These are phyloP conservation scores for Drosophila dunni DNA, from an alignment of 1,140 invertebrate genomes.

Conservation along the genomic window DNA sequence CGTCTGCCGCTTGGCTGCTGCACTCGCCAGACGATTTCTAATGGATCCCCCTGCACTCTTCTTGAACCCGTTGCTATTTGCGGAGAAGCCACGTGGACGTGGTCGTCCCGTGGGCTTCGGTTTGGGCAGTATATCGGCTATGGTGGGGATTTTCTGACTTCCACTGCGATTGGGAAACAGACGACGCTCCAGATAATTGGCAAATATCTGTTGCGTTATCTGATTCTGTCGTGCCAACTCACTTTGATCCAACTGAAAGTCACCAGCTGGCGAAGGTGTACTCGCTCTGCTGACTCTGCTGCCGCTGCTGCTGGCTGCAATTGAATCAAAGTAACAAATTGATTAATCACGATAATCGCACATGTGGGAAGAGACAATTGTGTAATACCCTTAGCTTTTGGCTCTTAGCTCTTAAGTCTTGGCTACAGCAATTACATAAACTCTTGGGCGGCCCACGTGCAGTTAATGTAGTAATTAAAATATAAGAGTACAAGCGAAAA, in stretches of 20 bases:
- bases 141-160: slow-evolving; percentile 86
- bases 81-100: slow-evolving; percentile 66
- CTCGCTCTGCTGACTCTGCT: slow-evolving; percentile 18
- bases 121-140: slow-evolving; percentile 87
- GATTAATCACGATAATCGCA: slow-evolving; percentile 61
- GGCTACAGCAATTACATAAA: slow-evolving; percentile 66
- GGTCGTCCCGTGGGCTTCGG: slow-evolving; percentile 57
- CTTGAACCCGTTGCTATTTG: slow-evolving; percentile 47
- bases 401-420: background rate
- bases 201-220: slow-evolving; percentile 89
- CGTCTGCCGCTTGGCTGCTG: slow-evolving; percentile 48
- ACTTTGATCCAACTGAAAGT: slow-evolving; percentile 85
- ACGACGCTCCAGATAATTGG: slow-evolving; percentile 88
- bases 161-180: slow-evolving; percentile 86
- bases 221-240: slow-evolving; percentile 89
- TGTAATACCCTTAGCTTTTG: slow-evolving; percentile 39
- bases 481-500: slow-evolving; percentile 6
- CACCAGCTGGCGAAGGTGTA: slow-evolving; percentile 1
- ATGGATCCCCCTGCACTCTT: slow-evolving; percentile 50
- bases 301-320: slow-evolving; percentile 46
- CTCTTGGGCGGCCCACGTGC: slow-evolving; percentile 47
- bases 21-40: slow-evolving; percentile 58
- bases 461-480: slow-evolving; percentile 29
- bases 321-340: slow-evolving; percentile 31
- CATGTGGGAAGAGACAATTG: slow-evolving; percentile 60